These are phyloP conservation scores for Buphagus erythrorhynchus DNA, from an alignment of 2,797 vertebrate species.

Conservation along the genomic window DNA sequence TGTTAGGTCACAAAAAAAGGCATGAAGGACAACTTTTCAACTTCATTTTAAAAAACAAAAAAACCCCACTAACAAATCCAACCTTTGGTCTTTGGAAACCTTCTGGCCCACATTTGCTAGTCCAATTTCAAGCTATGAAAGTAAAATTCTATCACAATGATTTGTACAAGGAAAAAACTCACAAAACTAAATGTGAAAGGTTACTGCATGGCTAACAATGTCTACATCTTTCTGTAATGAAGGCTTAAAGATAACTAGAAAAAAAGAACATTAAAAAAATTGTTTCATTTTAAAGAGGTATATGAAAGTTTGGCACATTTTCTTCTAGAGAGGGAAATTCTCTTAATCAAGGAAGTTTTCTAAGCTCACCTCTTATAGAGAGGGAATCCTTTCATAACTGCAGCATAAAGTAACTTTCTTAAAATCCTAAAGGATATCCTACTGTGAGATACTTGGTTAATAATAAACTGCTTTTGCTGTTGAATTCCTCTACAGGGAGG, in stretches of 20 bases:
- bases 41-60: background rate
- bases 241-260: background rate
- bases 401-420: background rate
- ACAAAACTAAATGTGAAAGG: background rate
- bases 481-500: background rate
- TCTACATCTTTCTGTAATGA: background rate
- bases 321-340: background rate
- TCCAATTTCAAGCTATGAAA: background rate
- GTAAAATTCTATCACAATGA: background rate
- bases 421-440: background rate
- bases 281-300: background rate
- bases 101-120: background rate
- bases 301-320: background rate
- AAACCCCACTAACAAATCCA: fast-evolving
- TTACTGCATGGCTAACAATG: background rate
- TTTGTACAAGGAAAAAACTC: background rate
- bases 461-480: background rate
- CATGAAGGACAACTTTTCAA: background rate
- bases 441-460: background rate
- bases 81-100: background rate
- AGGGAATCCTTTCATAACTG: background rate
- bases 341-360: background rate
- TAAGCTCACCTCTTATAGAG: background rate
- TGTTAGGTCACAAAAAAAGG: background rate
- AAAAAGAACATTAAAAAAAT: background rate